Evolutionary conservation across 2,888 invertebrate genomes (phyloP).

Genomic region (Ochlodes sylvanus): DNA sequence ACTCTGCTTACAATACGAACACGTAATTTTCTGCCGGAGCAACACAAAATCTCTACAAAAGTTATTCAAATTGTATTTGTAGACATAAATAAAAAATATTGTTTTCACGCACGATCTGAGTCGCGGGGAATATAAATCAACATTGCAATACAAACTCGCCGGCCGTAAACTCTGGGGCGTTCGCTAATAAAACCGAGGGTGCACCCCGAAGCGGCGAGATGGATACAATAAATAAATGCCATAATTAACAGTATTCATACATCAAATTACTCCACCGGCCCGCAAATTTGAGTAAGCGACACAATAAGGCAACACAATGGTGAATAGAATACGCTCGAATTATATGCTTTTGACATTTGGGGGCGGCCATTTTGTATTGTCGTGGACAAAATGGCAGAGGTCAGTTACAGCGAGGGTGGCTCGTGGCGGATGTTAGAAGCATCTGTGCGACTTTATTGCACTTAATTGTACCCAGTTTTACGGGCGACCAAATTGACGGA

Average conservation of each 20-base stretch:
- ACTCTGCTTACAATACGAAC: conserved; percentile 11
- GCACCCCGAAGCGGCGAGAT: conserved; percentile 63
- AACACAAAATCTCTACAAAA: conserved; percentile 42
- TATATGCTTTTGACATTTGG: conserved; percentile 69
- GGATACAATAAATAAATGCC: conserved; percentile 80
- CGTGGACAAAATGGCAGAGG: conserved; percentile 61
- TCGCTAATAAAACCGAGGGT: conserved; percentile 71
- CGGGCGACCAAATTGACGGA: conserved; percentile 30
- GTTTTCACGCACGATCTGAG: conserved; percentile 48
- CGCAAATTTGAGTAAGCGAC: conserved; percentile 56
- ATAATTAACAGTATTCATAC: conserved; percentile 80
- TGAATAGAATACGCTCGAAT: conserved; percentile 64
- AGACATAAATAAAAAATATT: conserved; percentile 39
- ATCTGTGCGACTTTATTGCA: conserved; percentile 46
- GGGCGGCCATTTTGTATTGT: conserved; percentile 70
- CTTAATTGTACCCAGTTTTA: conserved; percentile 37
- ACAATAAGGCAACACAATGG: conserved; percentile 54
- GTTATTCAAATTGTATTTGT: conserved; percentile 42
- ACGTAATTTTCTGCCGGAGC: conserved; percentile 55
- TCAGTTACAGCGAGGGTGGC: conserved; percentile 45
- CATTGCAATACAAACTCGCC: conserved; percentile 58
- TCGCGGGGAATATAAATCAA: conserved; percentile 60
- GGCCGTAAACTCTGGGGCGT: conserved; percentile 61
- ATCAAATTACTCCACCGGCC: conserved; percentile 69
- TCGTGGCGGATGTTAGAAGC: conserved; percentile 41